These are phyloP conservation scores for Agonopterix alstromeriana DNA, from an alignment of 2,888 invertebrate genomes.

Conservation along the genomic window DNA sequence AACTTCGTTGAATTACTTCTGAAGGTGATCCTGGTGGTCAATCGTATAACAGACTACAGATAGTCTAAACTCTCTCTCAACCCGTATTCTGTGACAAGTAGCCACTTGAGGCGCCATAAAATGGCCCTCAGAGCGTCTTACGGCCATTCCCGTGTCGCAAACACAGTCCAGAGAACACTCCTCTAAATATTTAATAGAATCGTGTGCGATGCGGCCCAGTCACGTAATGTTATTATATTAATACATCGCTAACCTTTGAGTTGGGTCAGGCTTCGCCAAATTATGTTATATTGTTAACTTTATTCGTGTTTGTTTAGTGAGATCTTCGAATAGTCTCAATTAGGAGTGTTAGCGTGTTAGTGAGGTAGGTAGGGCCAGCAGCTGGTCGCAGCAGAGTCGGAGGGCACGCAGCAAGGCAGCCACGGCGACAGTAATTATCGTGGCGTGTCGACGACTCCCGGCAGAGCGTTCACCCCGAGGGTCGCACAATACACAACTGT, in stretches of 20 bases:
- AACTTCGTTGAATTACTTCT: background rate
- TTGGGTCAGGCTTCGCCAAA: background rate
- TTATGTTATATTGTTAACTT: background rate
- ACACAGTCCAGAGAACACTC: constrained; percentile 33
- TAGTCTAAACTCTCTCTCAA: too few relatives aligned
- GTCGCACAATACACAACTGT: constrained; percentile 61
- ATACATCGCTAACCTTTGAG: constrained; percentile 3
- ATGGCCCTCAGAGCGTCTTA: constrained; percentile 21
- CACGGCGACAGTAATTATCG: constrained; percentile 70
- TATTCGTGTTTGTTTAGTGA: too few relatives aligned
- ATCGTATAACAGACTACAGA: too few relatives aligned
- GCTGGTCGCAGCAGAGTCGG: constrained; percentile 19
- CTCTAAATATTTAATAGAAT: constrained; percentile 31
- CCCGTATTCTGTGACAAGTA: constrained; percentile 7
- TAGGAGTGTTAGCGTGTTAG: constrained; percentile 27
- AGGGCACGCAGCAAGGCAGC: constrained; percentile 41
- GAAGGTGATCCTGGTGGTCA: too few relatives aligned
- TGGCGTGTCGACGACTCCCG: constrained; percentile 68
- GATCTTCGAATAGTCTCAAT: constrained; percentile 26
- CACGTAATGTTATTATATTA: constrained; percentile 37
- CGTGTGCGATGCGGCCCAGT: constrained; percentile 17
- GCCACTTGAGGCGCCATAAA: constrained; percentile 21
- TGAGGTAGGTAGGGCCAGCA: constrained; percentile 20
- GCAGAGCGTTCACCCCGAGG: constrained; percentile 72
- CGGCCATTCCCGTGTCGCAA: constrained; percentile 24